Percentiles rank a stretch among this genome's conserved stretches.
phyloP scores from a whole-genome alignment of 2,888 invertebrate species.

The Sarcophaga subvicina region DNA sequence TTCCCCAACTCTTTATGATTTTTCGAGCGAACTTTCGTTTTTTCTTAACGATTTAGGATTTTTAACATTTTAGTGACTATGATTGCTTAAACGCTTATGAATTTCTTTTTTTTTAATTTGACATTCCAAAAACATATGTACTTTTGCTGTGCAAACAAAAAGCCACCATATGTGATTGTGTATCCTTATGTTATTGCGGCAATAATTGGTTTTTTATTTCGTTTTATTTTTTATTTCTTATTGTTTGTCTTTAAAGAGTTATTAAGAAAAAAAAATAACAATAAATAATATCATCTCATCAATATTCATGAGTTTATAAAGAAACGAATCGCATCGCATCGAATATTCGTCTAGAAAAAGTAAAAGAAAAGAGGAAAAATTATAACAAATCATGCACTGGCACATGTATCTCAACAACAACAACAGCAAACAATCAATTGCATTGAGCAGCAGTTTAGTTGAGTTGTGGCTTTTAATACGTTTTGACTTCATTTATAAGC shows the following conservation, averaged over 20 bases:
- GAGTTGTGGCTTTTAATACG: not conserved
- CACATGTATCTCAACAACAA: not conserved
- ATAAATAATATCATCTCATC: constrained; percentile 39
- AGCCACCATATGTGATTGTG: not conserved
- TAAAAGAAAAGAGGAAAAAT: not conserved
- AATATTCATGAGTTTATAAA: constrained; percentile 38
- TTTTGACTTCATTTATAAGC: constrained; percentile 35
- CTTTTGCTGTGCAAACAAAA: not conserved
- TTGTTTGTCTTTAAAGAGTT: not conserved
- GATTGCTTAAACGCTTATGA: not conserved
- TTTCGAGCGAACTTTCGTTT: no score
- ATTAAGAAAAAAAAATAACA: not conserved
- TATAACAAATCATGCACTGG: constrained; percentile 47
- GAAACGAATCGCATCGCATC: not conserved
- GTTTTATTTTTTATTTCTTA: constrained; percentile 9
- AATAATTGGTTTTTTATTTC: not conserved
- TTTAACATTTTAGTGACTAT: no score
- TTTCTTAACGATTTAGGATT: no score
- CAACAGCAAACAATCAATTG: constrained; percentile 18
- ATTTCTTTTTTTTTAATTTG: no score
- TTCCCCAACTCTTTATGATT: no score
- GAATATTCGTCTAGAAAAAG: not conserved
- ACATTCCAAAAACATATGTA: no score
- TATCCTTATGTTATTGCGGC: constrained; percentile 25
- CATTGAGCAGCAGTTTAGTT: not conserved